Evolutionary conservation across 2,888 invertebrate species (phyloP).

Genomic region (Elysia crispata): DNA sequence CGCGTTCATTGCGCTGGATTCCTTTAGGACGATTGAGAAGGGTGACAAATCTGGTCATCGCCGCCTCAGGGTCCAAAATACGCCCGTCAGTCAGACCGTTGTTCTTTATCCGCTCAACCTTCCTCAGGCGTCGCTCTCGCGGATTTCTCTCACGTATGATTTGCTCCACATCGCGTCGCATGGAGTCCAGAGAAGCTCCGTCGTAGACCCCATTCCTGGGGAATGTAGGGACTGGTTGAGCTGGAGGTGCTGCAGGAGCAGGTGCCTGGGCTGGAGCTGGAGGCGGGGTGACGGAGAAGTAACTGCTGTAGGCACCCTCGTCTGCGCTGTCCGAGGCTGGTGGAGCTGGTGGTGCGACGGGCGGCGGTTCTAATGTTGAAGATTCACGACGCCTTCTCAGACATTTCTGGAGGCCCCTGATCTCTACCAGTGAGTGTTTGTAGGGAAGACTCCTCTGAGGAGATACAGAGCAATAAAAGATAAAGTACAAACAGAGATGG

Average conservation of each 20-base stretch:
- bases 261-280: no score
- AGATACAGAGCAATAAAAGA: no score
- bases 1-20: background rate
- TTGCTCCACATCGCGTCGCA: constrained; percentile 52
- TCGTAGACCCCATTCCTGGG: constrained; percentile 57
- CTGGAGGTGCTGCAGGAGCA: no score
- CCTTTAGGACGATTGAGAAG: constrained; percentile 30
- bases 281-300: no score
- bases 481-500: no score
- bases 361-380: constrained; percentile 48
- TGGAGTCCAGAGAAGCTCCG: constrained; percentile 55
- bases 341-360: background rate
- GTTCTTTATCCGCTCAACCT: constrained; percentile 37
- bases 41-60: constrained; percentile 34
- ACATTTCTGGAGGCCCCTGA: constrained; percentile 57
- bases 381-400: constrained; percentile 56
- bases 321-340: no score
- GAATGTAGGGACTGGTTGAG: no score
- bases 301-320: no score
- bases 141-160: constrained; percentile 51
- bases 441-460: constrained; percentile 47
- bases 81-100: constrained; percentile 39
- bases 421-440: constrained; percentile 55
- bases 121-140: constrained; percentile 37
- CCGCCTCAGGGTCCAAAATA: constrained; percentile 40